Base-by-base conservation (phyloP, 2,113 vertebrate species). In the Microtus richardsoni region DNA sequence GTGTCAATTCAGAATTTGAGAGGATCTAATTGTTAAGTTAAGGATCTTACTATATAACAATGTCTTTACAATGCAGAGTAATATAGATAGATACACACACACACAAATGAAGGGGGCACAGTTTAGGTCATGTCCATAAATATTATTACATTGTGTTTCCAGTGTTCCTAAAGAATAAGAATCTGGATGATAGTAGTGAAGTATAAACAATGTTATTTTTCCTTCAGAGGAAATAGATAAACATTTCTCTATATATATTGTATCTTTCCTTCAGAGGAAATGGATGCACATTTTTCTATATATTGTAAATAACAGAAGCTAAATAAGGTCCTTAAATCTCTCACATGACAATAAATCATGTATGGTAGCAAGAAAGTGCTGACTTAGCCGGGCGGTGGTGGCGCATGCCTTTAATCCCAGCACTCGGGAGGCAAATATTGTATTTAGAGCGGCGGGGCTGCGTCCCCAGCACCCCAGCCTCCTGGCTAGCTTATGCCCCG, bases 1-100 rank as follows among this genome's bases (percentile, higher is more conserved):
- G 96, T 97, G 77, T 87, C 96, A 97, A 97, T 96, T 91, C 86
- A 88, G 77, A 68, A 93, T 93, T 94, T 97, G 95, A 97, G 96
- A 70, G 83, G 49, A 68, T 93, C 89, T 89, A 93, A 88, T 89
- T 92, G 91, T 97, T 97, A 93, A 91, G 96, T 97, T 97, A 93
- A 92, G 96, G 75, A 84, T 74, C 64, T 88, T 95, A 91, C 87
- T 94, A 77, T 95, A 97, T 98, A 98, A 98, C 97, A 91, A 96
- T 96, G 85, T 93, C 94, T 84, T 98, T 98, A 90, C 98, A 95
- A 44, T 44, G 85, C 95, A 95, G 88, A 92, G 68, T 89, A 95
- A 94, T 41, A 80, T 96, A 93, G 95, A 92, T 75, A 24, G 19
- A 62, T 62, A 62, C 6, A 49, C 11, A 62, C 60, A 77, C 60